phyloP scores from a whole-genome alignment of 2,888 invertebrate genomes.

The Tenthredo mesomela region DNA sequence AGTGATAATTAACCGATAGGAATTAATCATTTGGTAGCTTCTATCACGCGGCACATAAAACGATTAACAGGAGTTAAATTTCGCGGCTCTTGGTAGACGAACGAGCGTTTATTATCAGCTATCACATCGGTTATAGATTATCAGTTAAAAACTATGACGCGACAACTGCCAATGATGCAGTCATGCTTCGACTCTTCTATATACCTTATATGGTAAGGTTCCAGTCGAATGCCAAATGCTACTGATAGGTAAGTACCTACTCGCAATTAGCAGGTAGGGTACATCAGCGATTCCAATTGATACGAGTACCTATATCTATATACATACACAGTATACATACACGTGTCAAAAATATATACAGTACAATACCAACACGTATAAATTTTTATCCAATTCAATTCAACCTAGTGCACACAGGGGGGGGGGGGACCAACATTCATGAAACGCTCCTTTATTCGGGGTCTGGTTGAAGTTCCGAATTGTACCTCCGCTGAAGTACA shows the following conservation, averaged over 20 bases:
- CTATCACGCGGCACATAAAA: not conserved
- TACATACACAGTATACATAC: not conserved
- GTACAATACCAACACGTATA: not conserved
- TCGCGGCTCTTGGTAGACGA: not conserved
- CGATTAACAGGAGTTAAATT: not conserved
- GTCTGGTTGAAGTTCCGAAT: not conserved
- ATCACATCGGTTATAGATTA: slow-evolving; percentile 38
- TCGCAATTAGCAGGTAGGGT: slow-evolving; percentile 19
- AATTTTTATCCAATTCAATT: not conserved
- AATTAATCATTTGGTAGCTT: slow-evolving; percentile 18
- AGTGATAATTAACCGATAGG: not conserved
- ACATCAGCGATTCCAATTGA: slow-evolving; percentile 14
- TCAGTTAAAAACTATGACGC: slow-evolving; percentile 39
- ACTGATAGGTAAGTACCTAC: slow-evolving; percentile 3
- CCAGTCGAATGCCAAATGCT: slow-evolving; percentile 10
- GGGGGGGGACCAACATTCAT: not conserved
- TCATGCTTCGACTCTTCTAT: slow-evolving; percentile 4
- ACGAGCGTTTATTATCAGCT: slow-evolving; percentile 13
- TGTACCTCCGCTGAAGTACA: not conserved
- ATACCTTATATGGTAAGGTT: slow-evolving; percentile 48
- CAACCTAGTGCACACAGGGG: not conserved
- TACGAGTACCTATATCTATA: not conserved
- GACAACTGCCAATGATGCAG: slow-evolving; percentile 37
- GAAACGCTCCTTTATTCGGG: not conserved
- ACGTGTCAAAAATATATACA: no score